Evolutionary conservation across 1,140 invertebrate species (phyloP).

Genomic region (Adoxophyes honmai): DNA sequence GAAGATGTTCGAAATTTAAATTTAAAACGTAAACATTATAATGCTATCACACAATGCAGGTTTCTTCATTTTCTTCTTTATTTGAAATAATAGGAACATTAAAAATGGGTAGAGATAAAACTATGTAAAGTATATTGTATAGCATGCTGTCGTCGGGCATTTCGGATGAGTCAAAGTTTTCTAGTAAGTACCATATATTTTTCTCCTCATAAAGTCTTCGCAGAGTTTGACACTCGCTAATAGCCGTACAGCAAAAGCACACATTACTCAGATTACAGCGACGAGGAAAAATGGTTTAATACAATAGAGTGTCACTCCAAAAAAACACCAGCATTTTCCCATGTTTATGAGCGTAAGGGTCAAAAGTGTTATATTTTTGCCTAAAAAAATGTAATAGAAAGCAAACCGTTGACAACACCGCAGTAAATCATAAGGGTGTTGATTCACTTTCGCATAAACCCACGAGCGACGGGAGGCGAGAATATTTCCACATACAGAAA

Average conservation of each 20-base stretch:
- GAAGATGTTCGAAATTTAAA: no score
- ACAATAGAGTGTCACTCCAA: conserved; percentile 4
- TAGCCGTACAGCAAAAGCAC: background rate
- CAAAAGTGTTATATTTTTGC: conserved; percentile 14
- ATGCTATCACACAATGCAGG: no score
- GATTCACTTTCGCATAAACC: conserved; percentile 70
- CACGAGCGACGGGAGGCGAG: conserved; percentile 58
- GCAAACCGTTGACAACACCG: conserved; percentile 44
- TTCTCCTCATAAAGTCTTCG: no score
- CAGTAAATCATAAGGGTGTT: conserved; percentile 64
- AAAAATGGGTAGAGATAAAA: no score
- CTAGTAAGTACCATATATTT: no score
- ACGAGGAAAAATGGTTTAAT: conserved; percentile 11
- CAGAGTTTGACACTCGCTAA: no score
- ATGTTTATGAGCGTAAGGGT: conserved; percentile 15
- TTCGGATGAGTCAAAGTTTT: no score
- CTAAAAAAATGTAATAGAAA: conserved; percentile 53
- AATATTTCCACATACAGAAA: conserved; percentile 65
- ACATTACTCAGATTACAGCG: conserved; percentile 7
- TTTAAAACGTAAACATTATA: no score
- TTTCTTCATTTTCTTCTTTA: no score
- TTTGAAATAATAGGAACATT: no score
- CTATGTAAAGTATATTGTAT: no score
- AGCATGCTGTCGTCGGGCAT: no score
- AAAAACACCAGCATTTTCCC: conserved; percentile 1